phyloP scores from a whole-genome alignment of 2,888 invertebrate species.

The Imbricaverruca yamaguchii region DNA sequence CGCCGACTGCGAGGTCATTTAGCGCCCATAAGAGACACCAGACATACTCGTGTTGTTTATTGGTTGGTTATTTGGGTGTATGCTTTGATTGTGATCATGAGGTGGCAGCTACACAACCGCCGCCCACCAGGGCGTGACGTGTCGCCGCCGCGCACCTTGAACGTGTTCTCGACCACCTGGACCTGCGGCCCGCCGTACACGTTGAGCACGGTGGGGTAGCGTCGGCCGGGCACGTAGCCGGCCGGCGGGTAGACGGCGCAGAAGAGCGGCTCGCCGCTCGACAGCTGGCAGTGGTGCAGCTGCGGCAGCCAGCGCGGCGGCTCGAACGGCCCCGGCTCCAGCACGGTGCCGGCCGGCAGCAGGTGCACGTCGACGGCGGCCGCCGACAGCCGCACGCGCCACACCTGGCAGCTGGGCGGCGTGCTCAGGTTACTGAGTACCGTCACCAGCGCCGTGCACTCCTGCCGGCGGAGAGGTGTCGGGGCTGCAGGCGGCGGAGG shows the following conservation, averaged over 20 bases:
- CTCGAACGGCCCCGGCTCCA: slow-evolving; percentile 28
- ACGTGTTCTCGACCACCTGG: slow-evolving; percentile 92
- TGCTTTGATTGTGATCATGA: no score
- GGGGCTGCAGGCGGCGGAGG: no score
- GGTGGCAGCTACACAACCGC: no score
- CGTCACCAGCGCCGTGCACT: slow-evolving; percentile 64
- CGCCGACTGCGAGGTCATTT: no score
- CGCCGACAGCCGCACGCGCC: slow-evolving; percentile 54
- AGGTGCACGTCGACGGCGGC: slow-evolving; percentile 31
- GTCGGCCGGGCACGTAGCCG: slow-evolving; percentile 50
- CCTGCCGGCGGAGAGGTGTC: slow-evolving; percentile 33
- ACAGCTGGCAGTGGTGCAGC: slow-evolving; percentile 40
- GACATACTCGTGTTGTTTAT: no score
- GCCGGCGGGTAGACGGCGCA: slow-evolving; percentile 87
- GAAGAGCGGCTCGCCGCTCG: slow-evolving; percentile 55
- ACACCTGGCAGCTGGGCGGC: slow-evolving; percentile 62
- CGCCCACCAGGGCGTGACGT: slow-evolving; percentile 19
- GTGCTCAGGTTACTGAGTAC: slow-evolving; percentile 62
- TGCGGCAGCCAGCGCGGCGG: slow-evolving; percentile 27
- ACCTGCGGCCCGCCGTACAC: slow-evolving; percentile 99
- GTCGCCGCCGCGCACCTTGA: slow-evolving; percentile 57
- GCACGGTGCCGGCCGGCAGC: slow-evolving; percentile 29
- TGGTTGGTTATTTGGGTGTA: no score
- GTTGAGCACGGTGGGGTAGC: slow-evolving; percentile 89
- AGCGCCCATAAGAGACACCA: no score